Base-by-base conservation (phyloP, 2,888 invertebrate genomes). In the Acleris literana region DNA sequence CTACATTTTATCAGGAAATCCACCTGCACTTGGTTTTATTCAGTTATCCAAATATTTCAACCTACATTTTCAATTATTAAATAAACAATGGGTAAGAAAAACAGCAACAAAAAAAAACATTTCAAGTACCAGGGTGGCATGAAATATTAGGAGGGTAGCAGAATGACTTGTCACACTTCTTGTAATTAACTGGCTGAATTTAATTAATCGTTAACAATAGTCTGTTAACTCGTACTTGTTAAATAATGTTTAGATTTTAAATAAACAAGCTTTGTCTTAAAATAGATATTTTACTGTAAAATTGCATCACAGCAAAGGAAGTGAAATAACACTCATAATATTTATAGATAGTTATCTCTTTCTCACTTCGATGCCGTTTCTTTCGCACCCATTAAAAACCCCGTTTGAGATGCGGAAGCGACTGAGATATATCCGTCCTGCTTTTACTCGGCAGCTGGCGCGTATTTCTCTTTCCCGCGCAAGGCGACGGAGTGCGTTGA, bases 271-370 rank as follows among this genome's bases (percentile, higher is more conserved):
- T 86, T 88, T 88, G 83, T 88, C 89, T 91, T 80, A 85, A 89
- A 90, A 90, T 88, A 88, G 85, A 86, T 82, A 80, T 76, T 79
- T 78, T 83, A 67, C 61, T 74, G 72, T 77, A 76, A 85, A 86
- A 89, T 87, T 92, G 92, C 92, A 92, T 92, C 92, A 92, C 89
- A 91, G 79, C 88, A 79, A 81, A 92, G 92, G 92, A 92, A 92
- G 87, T 91, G 90, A 90, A 92, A 89, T 90, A 90, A 88, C 88
- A 90, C 89, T 85, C 92, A 91, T 89, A 92, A 92, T 92, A 91
- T 91, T 91, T 90, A 84, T 88, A 65, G 65, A 90, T 84, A 87
- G 80, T 88, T 76, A 75, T 89, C 92, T 79, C 88, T 81, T 82
- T 85, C 78, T 71, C 70, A 69, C 84, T 72, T 70, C 73, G 81